Base-by-base conservation (phyloP, 2,888 invertebrate species). In the Macrophya alboannulata region DNA sequence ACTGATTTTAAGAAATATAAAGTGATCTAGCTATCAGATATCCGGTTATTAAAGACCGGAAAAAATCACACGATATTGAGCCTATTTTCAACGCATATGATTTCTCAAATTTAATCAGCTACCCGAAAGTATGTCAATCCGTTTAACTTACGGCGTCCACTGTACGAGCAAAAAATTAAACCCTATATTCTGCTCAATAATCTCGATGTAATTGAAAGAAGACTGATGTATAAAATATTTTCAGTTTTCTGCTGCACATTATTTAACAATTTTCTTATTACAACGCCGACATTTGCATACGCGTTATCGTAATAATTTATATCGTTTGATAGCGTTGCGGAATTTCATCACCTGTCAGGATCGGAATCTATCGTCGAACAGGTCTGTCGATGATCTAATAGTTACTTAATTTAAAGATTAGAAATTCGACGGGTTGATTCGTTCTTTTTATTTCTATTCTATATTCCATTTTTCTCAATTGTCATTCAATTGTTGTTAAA, bases 291-390 rank as follows among this genome's bases (percentile, higher is more conserved):
- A 6, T 48, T 12, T 51, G 31, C 45, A 43, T 74, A 12, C 31
- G 8, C 25, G 17, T 77, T 31, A 31, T 77, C 77, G 51, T 31
- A 9, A 45, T 21, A 37, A 59, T 81, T 62, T 43, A 40, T 43
- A 43, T 40, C 43, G 62, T 62, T 81, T 37, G 81, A 59, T 81
- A 37, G 21, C 43, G 68, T 31, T 83, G n/a, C 43, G 83, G 62
- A 45, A 83, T 83, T 55, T 62, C 31, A 62, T 68, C 71, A 83
- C 83, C 83, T 83, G 83, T 83, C 83, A 81, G 37, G 59, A 62
- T 62, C 51, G n/a, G 8, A 81, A 40, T 40, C 9, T 48, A 51
- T 51, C 62, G 40, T 21, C 17, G 79, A 55, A 79, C 55, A 79
- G 55, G 25, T n/a, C 62, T 25, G 40, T 17, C 71, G 48, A 83